Evolutionary conservation across 2,113 vertebrate species (phyloP).

Genomic region (Phrynosoma blainvillii): DNA sequence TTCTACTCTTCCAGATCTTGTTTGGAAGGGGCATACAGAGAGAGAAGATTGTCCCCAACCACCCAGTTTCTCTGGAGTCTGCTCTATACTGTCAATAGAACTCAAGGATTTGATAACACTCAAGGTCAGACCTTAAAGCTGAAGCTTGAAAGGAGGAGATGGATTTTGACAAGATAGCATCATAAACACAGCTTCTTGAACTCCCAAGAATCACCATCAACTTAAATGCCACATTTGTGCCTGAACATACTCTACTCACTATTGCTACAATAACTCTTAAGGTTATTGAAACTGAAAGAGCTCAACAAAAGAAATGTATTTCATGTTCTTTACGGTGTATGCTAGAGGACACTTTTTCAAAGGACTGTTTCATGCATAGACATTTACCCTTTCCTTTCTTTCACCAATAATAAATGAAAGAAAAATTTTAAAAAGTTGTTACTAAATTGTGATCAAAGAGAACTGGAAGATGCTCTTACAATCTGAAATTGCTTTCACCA

Average conservation of each 20-base stretch:
- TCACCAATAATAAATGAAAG: neutral
- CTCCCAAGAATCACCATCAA: neutral
- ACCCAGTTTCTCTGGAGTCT: no score
- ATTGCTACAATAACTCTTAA: conserved; percentile 15
- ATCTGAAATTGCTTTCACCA: neutral
- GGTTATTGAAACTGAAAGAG: neutral
- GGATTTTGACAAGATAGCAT: neutral
- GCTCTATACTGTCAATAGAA: no score
- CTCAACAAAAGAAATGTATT: conserved; percentile 1
- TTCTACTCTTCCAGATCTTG: no score
- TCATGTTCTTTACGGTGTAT: neutral
- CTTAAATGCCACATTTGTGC: conserved; percentile 25
- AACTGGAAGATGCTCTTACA: neutral
- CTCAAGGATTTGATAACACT: neutral
- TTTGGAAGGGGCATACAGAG: no score
- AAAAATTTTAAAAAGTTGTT: neutral
- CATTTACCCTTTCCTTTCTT: conserved; percentile 3
- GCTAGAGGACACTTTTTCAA: neutral
- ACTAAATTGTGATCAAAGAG: neutral
- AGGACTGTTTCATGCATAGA: neutral
- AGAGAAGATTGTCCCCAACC: no score
- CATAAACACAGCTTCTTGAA: neutral
- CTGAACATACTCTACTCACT: neutral
- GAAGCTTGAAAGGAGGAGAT: neutral
- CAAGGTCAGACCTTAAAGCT: neutral